Base-by-base conservation (phyloP, 2,113 vertebrate genomes). In the Rhea americana region DNA sequence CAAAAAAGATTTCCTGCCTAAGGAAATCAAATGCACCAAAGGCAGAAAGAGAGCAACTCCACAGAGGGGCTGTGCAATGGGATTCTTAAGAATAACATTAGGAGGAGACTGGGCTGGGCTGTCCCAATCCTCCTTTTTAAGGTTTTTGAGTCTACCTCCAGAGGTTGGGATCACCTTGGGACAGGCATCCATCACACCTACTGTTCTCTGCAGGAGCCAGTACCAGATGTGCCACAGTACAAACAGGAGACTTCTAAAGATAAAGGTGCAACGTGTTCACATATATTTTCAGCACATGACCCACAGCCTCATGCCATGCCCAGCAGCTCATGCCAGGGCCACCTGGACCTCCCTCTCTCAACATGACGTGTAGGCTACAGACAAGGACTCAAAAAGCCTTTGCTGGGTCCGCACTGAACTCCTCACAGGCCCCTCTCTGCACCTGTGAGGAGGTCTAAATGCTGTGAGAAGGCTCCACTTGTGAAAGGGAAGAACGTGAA, bases 1-100 rank as follows among this genome's bases (percentile, higher is more conserved):
- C 78, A 94, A 78, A 61, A 56, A 90, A 51, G 55, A 86, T 92
- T 95, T 85, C 17, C 80, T 91, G 84, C 67, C 47, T 59, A 93
- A 94, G 81, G 48, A 75, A 94, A 89, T 86, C 55, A 65, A 21
- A 67, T 56, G 50, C 39, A 93, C 9, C 28, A 84, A 91, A 77
- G 7, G 25, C 39, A 56, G 55, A 81, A 66, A 93, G 75, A 85
- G 8, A 71, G 25, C 59, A n/a, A 13, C 43, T 84, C 48, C 19
- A 55, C 63, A 91, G 26, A 68, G 83, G 20, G 50, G 32, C 26
- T 79, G 18, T 39, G 47, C 22, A 62, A 22, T 16, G 13, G 5
- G 19, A 61, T 63, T 59, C 75, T 76, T 82, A 66, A 51, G 62
- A 63, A 2, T 50, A 39, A 77, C 3, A 63, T 35, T 58, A 47